Evolutionary conservation across 2,113 vertebrate genomes (phyloP).

Genomic region (Pyrgilauda ruficollis): DNA sequence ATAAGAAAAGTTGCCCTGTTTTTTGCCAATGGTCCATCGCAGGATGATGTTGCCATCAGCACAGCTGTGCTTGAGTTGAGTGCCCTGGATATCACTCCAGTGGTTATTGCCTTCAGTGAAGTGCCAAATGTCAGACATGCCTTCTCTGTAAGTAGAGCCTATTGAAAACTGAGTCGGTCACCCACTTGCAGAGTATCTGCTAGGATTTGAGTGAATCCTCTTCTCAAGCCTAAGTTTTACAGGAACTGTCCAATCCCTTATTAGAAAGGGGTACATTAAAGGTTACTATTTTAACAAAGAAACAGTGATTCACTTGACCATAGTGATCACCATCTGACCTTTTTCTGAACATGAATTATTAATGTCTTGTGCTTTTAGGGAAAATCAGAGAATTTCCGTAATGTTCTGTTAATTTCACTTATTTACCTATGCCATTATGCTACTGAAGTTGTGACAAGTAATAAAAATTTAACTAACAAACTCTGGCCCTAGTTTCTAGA

Average conservation of each 20-base stretch:
- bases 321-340: not conserved
- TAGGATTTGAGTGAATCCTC: not conserved
- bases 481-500: not conserved
- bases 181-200: not conserved
- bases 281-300: not conserved
- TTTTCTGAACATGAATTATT: not conserved
- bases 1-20: constrained; percentile 85
- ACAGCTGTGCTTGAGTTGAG: constrained; percentile 81
- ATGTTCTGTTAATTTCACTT: not conserved
- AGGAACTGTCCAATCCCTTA: not conserved
- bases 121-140: constrained; percentile 60
- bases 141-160: constrained; percentile 72
- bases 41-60: constrained; percentile 58
- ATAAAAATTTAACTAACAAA: not conserved
- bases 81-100: constrained; percentile 72
- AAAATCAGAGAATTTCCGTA: not conserved
- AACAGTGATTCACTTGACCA: not conserved
- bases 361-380: not conserved
- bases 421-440: not conserved
- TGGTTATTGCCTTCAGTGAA: constrained; percentile 76
- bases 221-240: not conserved
- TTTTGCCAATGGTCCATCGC: constrained; percentile 69
- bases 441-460: not conserved
- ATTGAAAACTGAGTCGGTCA: not conserved
- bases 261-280: not conserved